Base-by-base conservation (phyloP, 2,888 invertebrate species). In the Stenurella melanura region DNA sequence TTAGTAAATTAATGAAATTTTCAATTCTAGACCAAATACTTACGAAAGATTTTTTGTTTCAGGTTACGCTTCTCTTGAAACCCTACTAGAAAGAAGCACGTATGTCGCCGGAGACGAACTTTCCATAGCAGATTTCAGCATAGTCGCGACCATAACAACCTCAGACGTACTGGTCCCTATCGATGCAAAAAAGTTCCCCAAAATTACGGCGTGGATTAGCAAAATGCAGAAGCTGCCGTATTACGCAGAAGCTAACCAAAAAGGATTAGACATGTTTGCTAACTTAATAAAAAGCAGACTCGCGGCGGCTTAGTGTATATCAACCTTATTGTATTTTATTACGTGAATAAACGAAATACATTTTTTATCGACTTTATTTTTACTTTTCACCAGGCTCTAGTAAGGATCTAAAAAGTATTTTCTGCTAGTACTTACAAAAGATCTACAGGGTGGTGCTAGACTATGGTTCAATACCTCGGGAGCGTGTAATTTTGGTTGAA, bases 61-160 rank as follows among this genome's bases (percentile, higher is more conserved):
- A 64, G 88, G 88, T 50, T 89, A 89, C 70, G 83, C 79, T 34
- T 86, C 86, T 69, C 83, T 90, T 83, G 90, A 91, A 70, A 81
- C 82, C 19, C 87, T 87, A 78, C 83, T 91, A 17, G 81, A 78
- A 10, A 82, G 86, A n/a, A 83, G 86, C 21, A 83, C 85, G 56
- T 90, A 85, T 77, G 88, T 90, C 79, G 90, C 90, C 18, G 87
- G 88, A n/a, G 84, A 88, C 71, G 81, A 81, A 7, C 63, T 87
- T 34, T 85, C 87, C 7, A 87, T 91, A 77, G 91, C 91, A 64
- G 91, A 91, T 84, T 85, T 90, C 80, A 89, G 90, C 58, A 85
- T 90, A 73, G 86, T 89, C 75, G 87, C 90, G 78, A 90, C 90
- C 80, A 76, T 90, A 72, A 89, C 89, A 73, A 89, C 89, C 11